Percentiles rank a stretch among this genome's conserved stretches.
phyloP scores from a whole-genome alignment of 2,113 vertebrate species.

The Sylvia atricapilla region DNA sequence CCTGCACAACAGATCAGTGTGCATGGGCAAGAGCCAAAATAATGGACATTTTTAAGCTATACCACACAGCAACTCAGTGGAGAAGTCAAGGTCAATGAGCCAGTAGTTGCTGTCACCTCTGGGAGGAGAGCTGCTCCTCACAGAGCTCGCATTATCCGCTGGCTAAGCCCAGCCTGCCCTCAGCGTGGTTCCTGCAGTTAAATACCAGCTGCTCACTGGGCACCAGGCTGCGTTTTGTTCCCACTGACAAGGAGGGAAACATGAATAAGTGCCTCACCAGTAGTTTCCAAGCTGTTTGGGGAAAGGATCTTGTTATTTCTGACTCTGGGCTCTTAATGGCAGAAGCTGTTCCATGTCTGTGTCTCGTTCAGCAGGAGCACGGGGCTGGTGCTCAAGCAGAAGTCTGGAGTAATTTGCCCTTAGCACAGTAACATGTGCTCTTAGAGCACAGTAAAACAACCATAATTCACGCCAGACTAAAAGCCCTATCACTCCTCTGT shows the following conservation, averaged over 20 bases:
- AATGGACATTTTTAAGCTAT: background rate
- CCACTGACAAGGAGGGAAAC: constrained; percentile 5
- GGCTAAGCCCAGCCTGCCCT: constrained; percentile 36
- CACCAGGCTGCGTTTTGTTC: constrained; percentile 31
- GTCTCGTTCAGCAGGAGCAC: background rate
- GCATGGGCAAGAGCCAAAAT: background rate
- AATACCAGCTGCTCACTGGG: constrained; percentile 35
- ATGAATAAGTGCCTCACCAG: background rate
- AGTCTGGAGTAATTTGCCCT: background rate
- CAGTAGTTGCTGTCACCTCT: constrained; percentile 16
- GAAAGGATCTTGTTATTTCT: constrained; percentile 9
- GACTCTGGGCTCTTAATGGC: background rate
- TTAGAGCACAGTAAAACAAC: background rate
- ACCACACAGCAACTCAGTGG: background rate
- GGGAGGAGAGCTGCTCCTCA: constrained; percentile 22
- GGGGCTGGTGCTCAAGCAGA: background rate
- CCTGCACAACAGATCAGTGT: background rate
- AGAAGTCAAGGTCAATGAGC: constrained; percentile 21
- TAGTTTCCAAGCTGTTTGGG: background rate
- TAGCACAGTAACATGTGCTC: background rate
- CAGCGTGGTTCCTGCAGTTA: constrained; percentile 8
- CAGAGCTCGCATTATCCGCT: background rate
- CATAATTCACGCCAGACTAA: constrained; percentile 15
- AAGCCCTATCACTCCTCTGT: background rate
- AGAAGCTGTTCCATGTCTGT: background rate